phyloP scores from a whole-genome alignment of 2,113 vertebrate genomes.

The Miniopterus natalensis region DNA sequence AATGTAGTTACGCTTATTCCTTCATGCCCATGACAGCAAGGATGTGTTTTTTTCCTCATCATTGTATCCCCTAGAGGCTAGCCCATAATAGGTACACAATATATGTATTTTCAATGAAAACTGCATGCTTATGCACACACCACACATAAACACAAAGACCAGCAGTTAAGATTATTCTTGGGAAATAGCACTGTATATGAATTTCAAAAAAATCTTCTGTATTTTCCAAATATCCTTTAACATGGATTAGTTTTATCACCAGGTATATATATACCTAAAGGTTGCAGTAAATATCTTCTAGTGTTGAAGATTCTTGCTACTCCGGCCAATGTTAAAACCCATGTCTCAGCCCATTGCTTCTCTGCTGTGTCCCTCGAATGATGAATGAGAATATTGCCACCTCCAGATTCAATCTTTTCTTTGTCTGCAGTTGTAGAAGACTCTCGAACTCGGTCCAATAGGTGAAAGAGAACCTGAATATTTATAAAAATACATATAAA shows the following conservation, averaged over 20 bases:
- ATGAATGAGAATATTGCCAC: conserved; percentile 99
- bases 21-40: not conserved
- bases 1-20: not conserved
- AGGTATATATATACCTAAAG: conserved; percentile 90
- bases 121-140: not conserved
- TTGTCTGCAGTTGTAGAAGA: conserved; percentile 99
- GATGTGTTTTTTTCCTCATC: not conserved
- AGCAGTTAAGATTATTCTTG: not conserved
- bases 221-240: conserved; percentile 57
- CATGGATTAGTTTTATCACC: not conserved
- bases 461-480: conserved; percentile 96
- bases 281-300: conserved; percentile 95
- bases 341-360: conserved; percentile 99
- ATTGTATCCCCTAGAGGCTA: not conserved
- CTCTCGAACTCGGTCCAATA: conserved; percentile 95
- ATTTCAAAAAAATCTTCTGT: not conserved
- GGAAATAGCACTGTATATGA: not conserved
- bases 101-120: conserved; percentile 30
- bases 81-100: not conserved
- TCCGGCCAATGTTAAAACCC: conserved; percentile 97
- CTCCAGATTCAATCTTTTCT: conserved; percentile 99
- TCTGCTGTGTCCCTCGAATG: conserved; percentile 99
- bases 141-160: not conserved
- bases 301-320: conserved; percentile 99
- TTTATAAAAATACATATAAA: conserved; percentile 63